Conservation (phyloP, 2,797 vertebrate genomes). For the Acrossocheilus wenchowensis region DNA sequence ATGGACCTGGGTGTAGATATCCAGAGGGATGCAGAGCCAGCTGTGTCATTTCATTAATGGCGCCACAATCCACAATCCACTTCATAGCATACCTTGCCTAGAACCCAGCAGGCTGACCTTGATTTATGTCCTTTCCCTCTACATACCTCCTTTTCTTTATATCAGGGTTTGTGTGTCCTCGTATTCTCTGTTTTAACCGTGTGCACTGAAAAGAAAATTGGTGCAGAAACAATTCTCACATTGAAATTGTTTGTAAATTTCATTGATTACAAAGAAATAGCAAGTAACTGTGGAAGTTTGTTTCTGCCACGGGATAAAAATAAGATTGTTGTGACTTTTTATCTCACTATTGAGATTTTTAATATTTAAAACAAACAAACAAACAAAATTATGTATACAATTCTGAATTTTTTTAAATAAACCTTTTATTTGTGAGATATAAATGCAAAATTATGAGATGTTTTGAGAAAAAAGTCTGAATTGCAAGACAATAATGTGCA, state of each 20-base stretch:
- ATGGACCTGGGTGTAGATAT: conserved; percentile 39
- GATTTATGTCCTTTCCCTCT: conserved; percentile 48
- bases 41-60: conserved; percentile 64
- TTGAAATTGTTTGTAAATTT: not conserved
- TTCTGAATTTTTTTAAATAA: too few relatives aligned
- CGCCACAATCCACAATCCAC: conserved; percentile 53
- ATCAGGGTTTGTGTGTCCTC: conserved; percentile 4
- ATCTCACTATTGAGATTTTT: too few relatives aligned
- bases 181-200: not conserved
- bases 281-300: not conserved
- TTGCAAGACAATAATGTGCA: too few relatives aligned
- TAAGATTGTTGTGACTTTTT: too few relatives aligned
- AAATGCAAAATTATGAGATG: too few relatives aligned
- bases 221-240: not conserved
- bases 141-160: conserved; percentile 21
- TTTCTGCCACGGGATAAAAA: not conserved
- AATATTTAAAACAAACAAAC: too few relatives aligned
- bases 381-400: too few relatives aligned
- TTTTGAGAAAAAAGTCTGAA: too few relatives aligned
- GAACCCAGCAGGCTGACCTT: conserved; percentile 55
- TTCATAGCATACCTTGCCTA: conserved; percentile 32
- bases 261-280: not conserved
- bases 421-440: too few relatives aligned
- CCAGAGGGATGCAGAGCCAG: conserved; percentile 46
- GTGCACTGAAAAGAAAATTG: not conserved